Evolutionary conservation across 2,113 vertebrate genomes (phyloP).

Genomic region (Etia nguti): DNA sequence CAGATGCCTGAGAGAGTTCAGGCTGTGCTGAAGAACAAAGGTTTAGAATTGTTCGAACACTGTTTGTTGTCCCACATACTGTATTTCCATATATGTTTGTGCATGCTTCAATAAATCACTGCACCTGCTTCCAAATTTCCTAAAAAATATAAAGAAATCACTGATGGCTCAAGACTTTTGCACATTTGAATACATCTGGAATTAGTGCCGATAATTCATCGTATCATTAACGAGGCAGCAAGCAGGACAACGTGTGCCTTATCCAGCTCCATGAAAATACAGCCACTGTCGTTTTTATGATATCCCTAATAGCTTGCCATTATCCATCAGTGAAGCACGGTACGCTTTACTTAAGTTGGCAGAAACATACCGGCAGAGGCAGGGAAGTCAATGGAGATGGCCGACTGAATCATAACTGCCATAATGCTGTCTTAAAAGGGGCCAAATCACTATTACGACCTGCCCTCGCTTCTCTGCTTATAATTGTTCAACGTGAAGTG

Average conservation of each 20-base stretch:
- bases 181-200: background rate
- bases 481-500: background rate
- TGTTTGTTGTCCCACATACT: background rate
- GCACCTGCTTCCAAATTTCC: background rate
- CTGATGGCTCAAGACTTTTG: background rate
- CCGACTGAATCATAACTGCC: background rate
- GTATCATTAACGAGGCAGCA: background rate
- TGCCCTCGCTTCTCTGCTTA: background rate
- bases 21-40: too few species aligned
- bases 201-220: background rate
- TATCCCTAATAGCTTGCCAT: background rate
- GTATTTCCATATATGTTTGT: background rate
- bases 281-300: background rate
- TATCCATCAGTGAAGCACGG: background rate
- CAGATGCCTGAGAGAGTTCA: background rate
- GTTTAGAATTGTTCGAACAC: background rate
- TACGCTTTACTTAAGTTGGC: background rate
- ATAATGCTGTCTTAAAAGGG: background rate
- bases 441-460: background rate
- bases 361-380: background rate
- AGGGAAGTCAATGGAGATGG: background rate
- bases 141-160: background rate
- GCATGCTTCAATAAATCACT: background rate
- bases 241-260: background rate
- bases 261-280: background rate